phyloP scores from a whole-genome alignment of 2,797 vertebrate genomes.

The Galaxias olidus region DNA sequence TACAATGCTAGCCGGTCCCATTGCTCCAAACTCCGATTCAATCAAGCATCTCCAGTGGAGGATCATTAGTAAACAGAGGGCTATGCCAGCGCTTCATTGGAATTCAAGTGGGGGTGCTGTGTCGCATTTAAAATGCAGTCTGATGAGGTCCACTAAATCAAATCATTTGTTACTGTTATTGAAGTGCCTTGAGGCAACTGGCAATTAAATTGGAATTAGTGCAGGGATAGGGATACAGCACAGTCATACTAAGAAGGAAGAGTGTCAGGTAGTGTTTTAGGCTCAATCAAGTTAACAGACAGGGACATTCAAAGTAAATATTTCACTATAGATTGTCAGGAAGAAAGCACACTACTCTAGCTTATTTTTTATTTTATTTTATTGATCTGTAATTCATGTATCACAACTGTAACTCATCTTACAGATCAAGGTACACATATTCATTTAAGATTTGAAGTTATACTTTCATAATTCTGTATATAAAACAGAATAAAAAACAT shows the following conservation, averaged over 20 bases:
- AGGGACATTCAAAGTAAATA: slow-evolving; percentile 63
- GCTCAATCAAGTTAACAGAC: slow-evolving; percentile 81
- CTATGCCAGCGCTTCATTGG: slow-evolving; percentile 99
- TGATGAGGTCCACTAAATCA: slow-evolving; percentile 99
- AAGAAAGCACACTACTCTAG: slow-evolving; percentile 45
- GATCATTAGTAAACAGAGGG: slow-evolving; percentile 99
- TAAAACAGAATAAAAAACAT: too few species aligned
- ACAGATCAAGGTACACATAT: too few species aligned
- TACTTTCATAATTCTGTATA: background rate
- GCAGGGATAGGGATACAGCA: slow-evolving; percentile 83
- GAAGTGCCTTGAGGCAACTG: slow-evolving; percentile 99
- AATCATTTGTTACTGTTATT: slow-evolving; percentile 99
- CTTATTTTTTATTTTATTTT: slow-evolving; percentile 49
- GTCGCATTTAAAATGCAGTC: slow-evolving; percentile 99
- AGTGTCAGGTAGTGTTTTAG: slow-evolving; percentile 77
- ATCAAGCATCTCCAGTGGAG: slow-evolving; percentile 98
- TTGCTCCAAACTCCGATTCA: slow-evolving; percentile 89
- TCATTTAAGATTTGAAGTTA: too few species aligned
- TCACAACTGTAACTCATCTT: slow-evolving; percentile 21
- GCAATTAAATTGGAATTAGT: slow-evolving; percentile 99
- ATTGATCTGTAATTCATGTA: slow-evolving; percentile 24
- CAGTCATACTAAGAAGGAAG: slow-evolving; percentile 81
- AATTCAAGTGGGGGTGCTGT: slow-evolving; percentile 99
- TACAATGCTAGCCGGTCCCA: slow-evolving; percentile 92
- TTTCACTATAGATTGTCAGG: slow-evolving; percentile 47